A percentile compares a stretch with the other conserved stretches of the same genome.
phyloP scores from a whole-genome alignment of 2,797 vertebrate genomes.

The Coranthus polyacanthus region DNA sequence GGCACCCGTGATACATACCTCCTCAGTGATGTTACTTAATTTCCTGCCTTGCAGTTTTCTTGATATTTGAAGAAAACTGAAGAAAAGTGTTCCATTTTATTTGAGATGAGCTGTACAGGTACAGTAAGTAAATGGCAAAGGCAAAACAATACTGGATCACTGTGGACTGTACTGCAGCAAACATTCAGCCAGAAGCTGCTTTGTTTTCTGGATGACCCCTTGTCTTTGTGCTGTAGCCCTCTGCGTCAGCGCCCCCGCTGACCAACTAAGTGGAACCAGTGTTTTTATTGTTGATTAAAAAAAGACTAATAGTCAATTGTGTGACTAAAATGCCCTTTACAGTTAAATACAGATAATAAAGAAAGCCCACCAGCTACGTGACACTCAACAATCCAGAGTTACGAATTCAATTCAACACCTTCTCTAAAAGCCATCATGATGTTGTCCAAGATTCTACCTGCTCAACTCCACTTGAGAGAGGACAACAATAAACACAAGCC shows the following conservation, averaged over 20 bases:
- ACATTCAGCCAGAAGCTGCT: background rate
- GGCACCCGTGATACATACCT: no score
- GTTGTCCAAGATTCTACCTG: slow-evolving; percentile 38
- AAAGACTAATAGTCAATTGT: background rate
- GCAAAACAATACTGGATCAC: background rate
- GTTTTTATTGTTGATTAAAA: background rate
- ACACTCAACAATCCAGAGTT: slow-evolving; percentile 12
- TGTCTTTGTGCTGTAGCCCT: background rate
- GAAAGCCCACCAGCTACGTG: slow-evolving; percentile 4
- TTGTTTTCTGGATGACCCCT: background rate
- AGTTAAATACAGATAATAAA: slow-evolving; percentile 2
- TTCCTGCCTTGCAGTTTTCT: no score
- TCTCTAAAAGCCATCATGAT: slow-evolving; percentile 35
- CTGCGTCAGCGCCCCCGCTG: no score
- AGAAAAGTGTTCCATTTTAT: no score
- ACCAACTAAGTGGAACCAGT: background rate
- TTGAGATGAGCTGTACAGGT: no score
- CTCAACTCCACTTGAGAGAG: slow-evolving; percentile 41
- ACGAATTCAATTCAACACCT: slow-evolving; percentile 39
- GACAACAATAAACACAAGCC: slow-evolving; percentile 34
- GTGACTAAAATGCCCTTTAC: slow-evolving; percentile 7
- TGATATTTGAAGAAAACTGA: no score
- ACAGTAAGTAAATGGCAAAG: background rate
- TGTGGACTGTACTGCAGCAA: background rate
- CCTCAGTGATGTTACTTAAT: no score